Base-by-base conservation (phyloP, 2,888 invertebrate genomes). In the Chalcosyrphus nemorum region DNA sequence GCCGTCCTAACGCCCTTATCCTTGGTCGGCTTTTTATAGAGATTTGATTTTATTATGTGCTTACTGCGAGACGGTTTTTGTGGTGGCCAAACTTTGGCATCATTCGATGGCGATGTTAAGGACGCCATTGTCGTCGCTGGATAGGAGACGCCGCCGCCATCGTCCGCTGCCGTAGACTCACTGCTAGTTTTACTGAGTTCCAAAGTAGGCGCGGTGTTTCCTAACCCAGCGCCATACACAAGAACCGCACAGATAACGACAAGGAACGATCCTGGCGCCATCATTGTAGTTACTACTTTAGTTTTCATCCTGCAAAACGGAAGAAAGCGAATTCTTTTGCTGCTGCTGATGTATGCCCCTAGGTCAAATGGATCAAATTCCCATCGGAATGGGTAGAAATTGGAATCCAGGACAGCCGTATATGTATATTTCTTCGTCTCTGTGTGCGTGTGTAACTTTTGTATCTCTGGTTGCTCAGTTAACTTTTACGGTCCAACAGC, bases 401-500 rank as follows among this genome's bases (percentile, higher is more conserved):
- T 2, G 2, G 24, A 24, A 24, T 56, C 54, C 68, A 52, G 24
- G 56, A 15, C 29, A 57, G 27, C 43, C 32, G 29, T 29, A 29
- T 6, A 5, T 41, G 15, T 38, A 17, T n/a, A n/a, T n/a, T n/a
- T n/a, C n/a, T n/a, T n/a, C n/a, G n/a, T n/a, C n/a, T n/a, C n/a
- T 77, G 24, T 68, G 6, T 38, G 21, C 45, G 27, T 72, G 27
- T 72, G 27, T 54, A 13, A 13, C 27, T 66, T 15, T 24, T 38
- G 4, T 35, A 35, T 32, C 0, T 43, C 38, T 78, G 19, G 52
- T 1, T 66, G 72, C 47, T 82, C 72, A 82, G 78, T 82, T 82
- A 82, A 82, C 78, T 82, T 82, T 68, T 77, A 68, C 72, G 56
- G 61, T 78, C 72, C 72, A 78, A 56, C 66, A 56, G 78, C 72